Evolutionary conservation across 2,113 vertebrate genomes (phyloP).

Genomic region (Chroicocephalus ridibundus): DNA sequence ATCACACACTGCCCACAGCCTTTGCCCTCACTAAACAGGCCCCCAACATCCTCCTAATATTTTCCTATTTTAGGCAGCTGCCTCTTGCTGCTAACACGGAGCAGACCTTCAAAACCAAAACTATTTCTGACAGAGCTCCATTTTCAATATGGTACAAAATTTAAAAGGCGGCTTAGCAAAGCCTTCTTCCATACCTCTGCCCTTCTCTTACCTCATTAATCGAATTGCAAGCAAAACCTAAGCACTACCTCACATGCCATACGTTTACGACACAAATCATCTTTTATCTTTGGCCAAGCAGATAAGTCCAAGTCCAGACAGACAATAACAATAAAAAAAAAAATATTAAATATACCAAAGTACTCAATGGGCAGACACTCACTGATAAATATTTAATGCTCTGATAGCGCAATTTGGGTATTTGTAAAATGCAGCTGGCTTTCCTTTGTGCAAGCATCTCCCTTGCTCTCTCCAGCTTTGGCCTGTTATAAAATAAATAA

Average conservation of each 20-base stretch:
- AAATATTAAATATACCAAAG: conserved; percentile 43
- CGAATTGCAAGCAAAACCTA: not conserved
- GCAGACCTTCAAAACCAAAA: conserved; percentile 22
- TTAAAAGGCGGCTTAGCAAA: not conserved
- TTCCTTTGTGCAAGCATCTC: not conserved
- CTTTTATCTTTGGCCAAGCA: conserved; percentile 36
- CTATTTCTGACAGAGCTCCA: not conserved
- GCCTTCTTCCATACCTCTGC: not conserved
- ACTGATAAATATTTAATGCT: conserved; percentile 59
- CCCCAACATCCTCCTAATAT: conserved; percentile 8
- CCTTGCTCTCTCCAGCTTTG: not conserved
- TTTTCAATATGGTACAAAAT: not conserved
- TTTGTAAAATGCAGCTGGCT: conserved; percentile 29
- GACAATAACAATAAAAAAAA: conserved; percentile 52
- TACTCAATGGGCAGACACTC: conserved; percentile 28
- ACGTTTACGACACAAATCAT: not conserved
- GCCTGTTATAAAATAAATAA: not conserved
- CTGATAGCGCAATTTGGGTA: not conserved
- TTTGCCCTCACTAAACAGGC: not conserved
- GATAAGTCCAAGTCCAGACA: conserved; percentile 37
- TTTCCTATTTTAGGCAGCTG: conserved; percentile 27
- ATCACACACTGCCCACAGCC: not conserved
- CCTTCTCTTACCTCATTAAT: not conserved
- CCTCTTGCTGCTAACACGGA: not conserved
- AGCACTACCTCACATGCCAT: not conserved